Evolutionary conservation across 2,113 vertebrate species (phyloP).

Genomic region (Globicephala melas): DNA sequence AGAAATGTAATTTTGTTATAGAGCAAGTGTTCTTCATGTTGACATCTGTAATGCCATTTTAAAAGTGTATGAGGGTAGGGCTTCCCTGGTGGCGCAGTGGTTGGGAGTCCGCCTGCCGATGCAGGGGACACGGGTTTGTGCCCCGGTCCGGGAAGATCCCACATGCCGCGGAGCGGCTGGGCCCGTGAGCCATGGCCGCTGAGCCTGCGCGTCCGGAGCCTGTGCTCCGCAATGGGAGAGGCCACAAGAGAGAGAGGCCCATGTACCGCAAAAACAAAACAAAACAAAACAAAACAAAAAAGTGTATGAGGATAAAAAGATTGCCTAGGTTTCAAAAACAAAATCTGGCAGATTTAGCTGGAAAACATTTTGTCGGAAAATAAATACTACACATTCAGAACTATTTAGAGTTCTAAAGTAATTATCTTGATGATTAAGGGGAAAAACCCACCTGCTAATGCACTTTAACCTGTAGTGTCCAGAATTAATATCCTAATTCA

Average conservation of each 20-base stretch:
- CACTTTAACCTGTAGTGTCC: not conserved
- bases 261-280: no score
- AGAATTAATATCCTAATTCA: not conserved
- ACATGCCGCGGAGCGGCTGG: no score
- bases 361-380: slow-evolving; percentile 11
- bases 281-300: not conserved
- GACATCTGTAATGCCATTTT: slow-evolving; percentile 40
- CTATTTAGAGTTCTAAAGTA: not conserved
- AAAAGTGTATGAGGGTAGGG: not conserved
- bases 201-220: no score
- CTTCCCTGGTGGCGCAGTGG: no score
- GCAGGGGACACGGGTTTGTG: no score
- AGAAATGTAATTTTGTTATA: slow-evolving; percentile 58
- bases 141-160: no score
- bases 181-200: no score
- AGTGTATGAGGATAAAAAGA: slow-evolving; percentile 22
- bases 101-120: no score
- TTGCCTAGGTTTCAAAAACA: slow-evolving; percentile 11
- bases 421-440: not conserved
- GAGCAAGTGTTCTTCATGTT: slow-evolving; percentile 16
- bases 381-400: not conserved
- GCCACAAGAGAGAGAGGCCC: no score
- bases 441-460: not conserved
- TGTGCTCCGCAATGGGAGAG: no score
- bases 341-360: slow-evolving; percentile 34